Evolutionary conservation across 2,797 vertebrate species (phyloP), one percentile per base, ranked within the genome.

Genomic region (Pachyuromys duprasi): DNA sequence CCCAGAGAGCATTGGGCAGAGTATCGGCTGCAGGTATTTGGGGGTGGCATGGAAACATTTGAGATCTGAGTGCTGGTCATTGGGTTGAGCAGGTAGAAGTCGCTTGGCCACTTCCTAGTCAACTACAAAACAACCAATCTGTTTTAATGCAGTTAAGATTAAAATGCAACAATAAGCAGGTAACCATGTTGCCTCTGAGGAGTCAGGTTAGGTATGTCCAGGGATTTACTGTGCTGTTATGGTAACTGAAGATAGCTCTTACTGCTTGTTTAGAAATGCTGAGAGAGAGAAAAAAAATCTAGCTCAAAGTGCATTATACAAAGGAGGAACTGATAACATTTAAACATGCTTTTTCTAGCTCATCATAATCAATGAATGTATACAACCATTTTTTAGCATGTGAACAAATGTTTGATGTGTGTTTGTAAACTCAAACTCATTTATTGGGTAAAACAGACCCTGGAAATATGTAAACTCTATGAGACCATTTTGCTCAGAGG

Each of bases 21-120:
- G 53, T 96, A 94, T 96, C 94, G 63, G 91, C 81, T 86, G 84
- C 86, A 97, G 96, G 95, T 96, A 81, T 75, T n/a, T 33, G 33
- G 72, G 9, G 72, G 67, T 24, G 13, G 24, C 2, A 12, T 57
- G 55, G 14, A 57, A 15, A 26, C 72, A 0, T 24, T 53, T 84
- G 31, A 67, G 42, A 49, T 31, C 82, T 33, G 24, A 57, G 39
- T 57, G 42, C 45, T 70, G 28, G 75, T 89, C 1, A 9, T 36
- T 87, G 39, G 63, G 62, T 75, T 90, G 70, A 91, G 14, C 87
- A 97, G 89, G 90, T 95, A n/a, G 53, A 81, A 82, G 62, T 91
- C 79, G 82, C 83, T 80, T 69, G 88, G 55, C 67, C 78, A 1
- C 72, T 96, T 89, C n/a, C 78, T 72, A 86, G 17, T 4, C 70